These are phyloP conservation scores for Datnioides undecimradiatus DNA, from an alignment of 2,113 vertebrate genomes.

Conservation along the genomic window DNA sequence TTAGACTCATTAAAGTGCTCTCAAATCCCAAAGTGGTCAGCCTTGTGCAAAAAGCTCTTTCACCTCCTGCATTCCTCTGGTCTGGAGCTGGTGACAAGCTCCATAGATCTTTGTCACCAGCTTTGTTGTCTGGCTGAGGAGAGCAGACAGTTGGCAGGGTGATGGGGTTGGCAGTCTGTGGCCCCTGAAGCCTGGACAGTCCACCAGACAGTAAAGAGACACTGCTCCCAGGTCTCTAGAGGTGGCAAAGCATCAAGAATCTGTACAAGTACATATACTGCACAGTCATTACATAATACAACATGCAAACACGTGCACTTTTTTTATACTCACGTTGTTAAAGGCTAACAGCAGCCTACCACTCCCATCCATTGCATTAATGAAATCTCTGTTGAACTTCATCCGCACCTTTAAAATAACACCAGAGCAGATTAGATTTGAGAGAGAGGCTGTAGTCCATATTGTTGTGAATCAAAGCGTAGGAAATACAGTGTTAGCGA, in stretches of 20 bases:
- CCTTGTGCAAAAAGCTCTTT: slow-evolving; percentile 36
- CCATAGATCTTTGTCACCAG: slow-evolving; percentile 29
- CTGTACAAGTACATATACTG: neutral
- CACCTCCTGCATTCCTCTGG: slow-evolving; percentile 52
- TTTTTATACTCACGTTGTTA: slow-evolving; percentile 75
- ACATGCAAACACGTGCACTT: neutral
- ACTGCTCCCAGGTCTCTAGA: slow-evolving; percentile 83
- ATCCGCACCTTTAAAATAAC: slow-evolving; percentile 73
- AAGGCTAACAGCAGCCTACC: slow-evolving; percentile 76
- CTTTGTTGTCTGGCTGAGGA: slow-evolving; percentile 35
- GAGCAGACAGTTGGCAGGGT: slow-evolving; percentile 52
- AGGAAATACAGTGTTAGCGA: neutral
- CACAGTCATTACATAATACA: neutral
- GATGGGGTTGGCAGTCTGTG: slow-evolving; percentile 26
- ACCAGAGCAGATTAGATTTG: neutral
- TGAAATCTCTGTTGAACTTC: slow-evolving; percentile 86
- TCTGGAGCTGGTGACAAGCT: slow-evolving; percentile 38
- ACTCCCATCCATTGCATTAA: slow-evolving; percentile 81
- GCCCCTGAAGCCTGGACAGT: slow-evolving; percentile 49
- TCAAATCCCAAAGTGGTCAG: slow-evolving; percentile 32
- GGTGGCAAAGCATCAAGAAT: slow-evolving; percentile 5
- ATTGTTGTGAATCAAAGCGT: neutral
- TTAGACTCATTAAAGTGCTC: slow-evolving; percentile 16
- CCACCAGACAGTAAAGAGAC: slow-evolving; percentile 76
- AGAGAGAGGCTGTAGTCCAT: neutral